These are phyloP conservation scores for Camponotus pennsylvanicus DNA, from an alignment of 1,140 invertebrate species.

Conservation along the genomic window DNA sequence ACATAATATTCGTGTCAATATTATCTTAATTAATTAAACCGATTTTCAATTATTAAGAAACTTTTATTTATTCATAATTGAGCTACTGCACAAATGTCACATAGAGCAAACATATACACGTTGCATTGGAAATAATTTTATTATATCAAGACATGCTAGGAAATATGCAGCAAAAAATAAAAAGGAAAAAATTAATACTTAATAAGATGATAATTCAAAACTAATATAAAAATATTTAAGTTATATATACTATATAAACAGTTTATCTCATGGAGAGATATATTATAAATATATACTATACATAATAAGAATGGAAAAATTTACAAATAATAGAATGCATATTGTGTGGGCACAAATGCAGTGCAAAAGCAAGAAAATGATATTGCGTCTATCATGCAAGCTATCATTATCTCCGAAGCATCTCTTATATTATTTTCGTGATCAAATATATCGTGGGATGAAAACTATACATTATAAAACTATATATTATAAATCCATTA, in stretches of 20 bases:
- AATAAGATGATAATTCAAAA: neutral
- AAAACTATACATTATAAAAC: neutral
- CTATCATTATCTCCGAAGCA: no score
- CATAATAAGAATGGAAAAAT: no score
- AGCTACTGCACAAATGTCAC: neutral
- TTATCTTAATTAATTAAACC: neutral
- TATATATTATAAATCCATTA: no score
- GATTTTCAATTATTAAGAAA: constrained; percentile 9
- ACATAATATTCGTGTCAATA: neutral
- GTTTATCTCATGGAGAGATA: no score
- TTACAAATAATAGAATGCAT: no score
- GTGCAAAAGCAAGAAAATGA: neutral
- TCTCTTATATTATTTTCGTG: neutral
- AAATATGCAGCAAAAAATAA: neutral
- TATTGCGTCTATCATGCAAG: neutral
- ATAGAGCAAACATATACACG: no score
- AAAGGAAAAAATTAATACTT: neutral
- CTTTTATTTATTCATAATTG: neutral
- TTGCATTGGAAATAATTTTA: neutral
- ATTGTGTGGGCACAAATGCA: no score
- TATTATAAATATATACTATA: no score
- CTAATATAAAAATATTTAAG: neutral
- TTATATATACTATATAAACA: neutral
- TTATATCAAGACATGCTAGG: neutral
- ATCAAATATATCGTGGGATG: neutral